Conservation (phyloP, 2,888 invertebrate species). For the Cryptosula pallasiana region DNA sequence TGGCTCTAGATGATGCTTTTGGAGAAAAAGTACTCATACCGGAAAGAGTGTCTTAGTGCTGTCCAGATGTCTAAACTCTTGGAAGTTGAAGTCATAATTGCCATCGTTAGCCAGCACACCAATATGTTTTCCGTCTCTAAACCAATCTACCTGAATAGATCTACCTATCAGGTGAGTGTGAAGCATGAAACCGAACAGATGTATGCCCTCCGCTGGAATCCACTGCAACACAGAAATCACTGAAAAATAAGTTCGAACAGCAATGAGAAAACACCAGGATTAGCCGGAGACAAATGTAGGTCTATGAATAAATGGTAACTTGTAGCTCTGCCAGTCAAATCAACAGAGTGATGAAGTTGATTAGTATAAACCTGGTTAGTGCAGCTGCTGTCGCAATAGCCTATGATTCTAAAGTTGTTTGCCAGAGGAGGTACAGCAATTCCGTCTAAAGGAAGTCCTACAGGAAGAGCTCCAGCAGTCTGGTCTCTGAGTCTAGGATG, state of each 20-base stretch:
- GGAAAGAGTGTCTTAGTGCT: too few relatives aligned
- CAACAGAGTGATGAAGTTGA: too few relatives aligned
- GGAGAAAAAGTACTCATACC: too few relatives aligned
- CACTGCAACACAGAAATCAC: constrained; percentile 14
- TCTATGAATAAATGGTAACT: too few relatives aligned
- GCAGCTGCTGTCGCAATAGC: constrained; percentile 17
- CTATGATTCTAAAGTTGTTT: neutral
- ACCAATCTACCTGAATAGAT: constrained; percentile 31
- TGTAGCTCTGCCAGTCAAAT: too few relatives aligned
- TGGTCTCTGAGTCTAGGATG: neutral
- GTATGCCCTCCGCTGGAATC: constrained; percentile 25
- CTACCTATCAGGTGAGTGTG: constrained; percentile 29
- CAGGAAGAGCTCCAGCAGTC: constrained; percentile 19
- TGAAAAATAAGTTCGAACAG: too few relatives aligned
- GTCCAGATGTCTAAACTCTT: constrained; percentile 17
- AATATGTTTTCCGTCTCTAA: constrained; percentile 34
- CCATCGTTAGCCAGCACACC: constrained; percentile 32
- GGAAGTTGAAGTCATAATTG: constrained; percentile 34
- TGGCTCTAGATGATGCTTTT: too few relatives aligned
- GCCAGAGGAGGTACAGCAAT: constrained; percentile 8
- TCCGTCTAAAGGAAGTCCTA: constrained; percentile 15
- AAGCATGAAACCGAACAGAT: constrained; percentile 25
- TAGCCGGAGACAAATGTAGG: too few relatives aligned
- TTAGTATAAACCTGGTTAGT: neutral
- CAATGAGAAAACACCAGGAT: too few relatives aligned